Base-by-base conservation (phyloP, 2,797 vertebrate species). In the Cossypha polioptera region DNA sequence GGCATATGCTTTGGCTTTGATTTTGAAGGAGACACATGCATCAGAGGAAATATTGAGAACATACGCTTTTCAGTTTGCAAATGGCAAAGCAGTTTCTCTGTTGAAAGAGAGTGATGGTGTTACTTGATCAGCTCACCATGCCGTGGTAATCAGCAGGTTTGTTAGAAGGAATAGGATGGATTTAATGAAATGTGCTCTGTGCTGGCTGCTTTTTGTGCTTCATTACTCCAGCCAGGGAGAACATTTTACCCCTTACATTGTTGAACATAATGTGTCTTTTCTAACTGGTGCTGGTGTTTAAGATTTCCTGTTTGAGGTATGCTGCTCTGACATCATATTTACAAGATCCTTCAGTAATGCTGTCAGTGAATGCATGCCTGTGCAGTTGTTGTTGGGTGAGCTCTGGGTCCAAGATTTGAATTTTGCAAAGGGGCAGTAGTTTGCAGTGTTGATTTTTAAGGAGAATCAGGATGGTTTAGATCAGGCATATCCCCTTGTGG, bases 21-120 rank as follows among this genome's bases (percentile, higher is more conserved):
- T 94, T 97, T 97, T 97, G 94, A 97, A 97, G 90, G 95, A 90
- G 93, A 78, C 11, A 40, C 78, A 90, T 95, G 91, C 94, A 94
- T 84, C 87, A 95, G 91, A 62, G 75, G 36, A 96, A 89, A 96
- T 97, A 97, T 93, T 98, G 80, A 94, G 86, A 98, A 97, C 98
- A 97, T 85, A 86, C 96, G 96, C 96, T 97, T 95, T 95, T 96
- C 88, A 92, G 92, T 72, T 94, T 42, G 66, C 21, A 85, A 76
- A 76, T 94, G 76, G 75, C 59, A 92, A 94, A 95, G 88, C 94
- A 96, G 43, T 88, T 91, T 80, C 86, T 81, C 42, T 92, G 66
- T 95, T 96, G 95, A 95, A 96, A 97, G 96, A 72, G 86, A 47
- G 92, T 75, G 88, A 58, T 76, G 31, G 14, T 86, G 88, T 95